Percentiles rank a stretch among this genome's conserved stretches.
Conservation (phyloP, 2,797 vertebrate species). For the Peromyscus attwateri region DNA sequence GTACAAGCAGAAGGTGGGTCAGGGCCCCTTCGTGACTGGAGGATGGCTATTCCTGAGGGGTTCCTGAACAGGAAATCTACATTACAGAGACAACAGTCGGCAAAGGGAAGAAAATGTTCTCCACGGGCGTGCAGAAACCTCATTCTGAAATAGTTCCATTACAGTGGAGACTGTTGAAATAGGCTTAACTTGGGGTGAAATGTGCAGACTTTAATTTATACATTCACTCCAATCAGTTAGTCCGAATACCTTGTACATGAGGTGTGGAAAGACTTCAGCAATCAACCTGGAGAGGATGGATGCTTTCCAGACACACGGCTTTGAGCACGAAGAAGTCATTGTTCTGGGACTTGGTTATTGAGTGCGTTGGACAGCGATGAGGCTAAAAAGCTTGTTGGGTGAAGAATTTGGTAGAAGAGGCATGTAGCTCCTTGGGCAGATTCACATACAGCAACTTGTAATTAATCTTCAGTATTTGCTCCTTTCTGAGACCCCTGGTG, state of each 20-base stretch:
- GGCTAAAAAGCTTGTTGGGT: background rate
- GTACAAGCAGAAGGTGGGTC: background rate
- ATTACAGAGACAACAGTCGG: background rate
- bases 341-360: conserved; percentile 45
- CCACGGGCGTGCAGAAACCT: background rate
- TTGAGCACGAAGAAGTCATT: conserved; percentile 11
- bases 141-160: conserved; percentile 58
- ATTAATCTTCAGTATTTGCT: background rate
- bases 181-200: conserved; percentile 44
- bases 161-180: conserved; percentile 42
- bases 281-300: conserved; percentile 22
- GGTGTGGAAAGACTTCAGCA: conserved; percentile 64
- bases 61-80: background rate
- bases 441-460: background rate
- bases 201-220: conserved; percentile 30
- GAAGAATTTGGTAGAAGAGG: background rate
- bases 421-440: background rate
- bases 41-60: background rate
- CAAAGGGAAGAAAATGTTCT: background rate
- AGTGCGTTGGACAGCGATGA: background rate
- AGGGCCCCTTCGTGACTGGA: background rate
- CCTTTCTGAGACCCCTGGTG: background rate
- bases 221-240: conserved; percentile 25
- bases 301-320: conserved; percentile 47
- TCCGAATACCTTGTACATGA: background rate